Conservation (phyloP, 2,113 vertebrate genomes). For the Ibidorhyncha struthersii region DNA sequence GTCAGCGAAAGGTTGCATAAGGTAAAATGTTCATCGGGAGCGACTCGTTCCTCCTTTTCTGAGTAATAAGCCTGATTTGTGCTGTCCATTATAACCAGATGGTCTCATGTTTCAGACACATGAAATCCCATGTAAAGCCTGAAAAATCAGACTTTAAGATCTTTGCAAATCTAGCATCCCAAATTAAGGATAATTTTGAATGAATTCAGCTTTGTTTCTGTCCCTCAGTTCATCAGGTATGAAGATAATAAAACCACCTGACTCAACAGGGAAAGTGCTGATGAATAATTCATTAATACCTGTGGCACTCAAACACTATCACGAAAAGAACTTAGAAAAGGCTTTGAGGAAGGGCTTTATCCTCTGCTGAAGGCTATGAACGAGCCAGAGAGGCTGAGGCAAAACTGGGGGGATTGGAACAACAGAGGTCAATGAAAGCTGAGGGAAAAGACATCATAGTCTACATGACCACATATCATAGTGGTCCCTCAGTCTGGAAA, state of each 20-base stretch:
- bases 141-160: conserved; percentile 15
- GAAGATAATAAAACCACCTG: background rate
- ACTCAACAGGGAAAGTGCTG: background rate
- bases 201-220: conserved; percentile 1
- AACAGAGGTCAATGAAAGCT: background rate
- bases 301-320: background rate
- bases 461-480: background rate
- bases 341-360: background rate
- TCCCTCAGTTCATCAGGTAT: background rate
- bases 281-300: conserved; percentile 1
- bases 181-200: conserved; percentile 30
- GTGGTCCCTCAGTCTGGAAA: background rate
- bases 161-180: background rate
- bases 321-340: background rate
- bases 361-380: background rate
- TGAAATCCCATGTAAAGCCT: background rate
- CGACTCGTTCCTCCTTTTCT: background rate
- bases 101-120: background rate
- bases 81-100: background rate
- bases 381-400: background rate
- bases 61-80: background rate
- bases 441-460: background rate
- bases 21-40: background rate
- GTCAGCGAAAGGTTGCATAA: background rate
- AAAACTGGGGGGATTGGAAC: background rate